Percentiles rank a stretch among this genome's conserved stretches.
These are phyloP conservation scores for Proterorhinus semilunaris DNA, from an alignment of 2,113 vertebrate species.

Conservation along the genomic window DNA sequence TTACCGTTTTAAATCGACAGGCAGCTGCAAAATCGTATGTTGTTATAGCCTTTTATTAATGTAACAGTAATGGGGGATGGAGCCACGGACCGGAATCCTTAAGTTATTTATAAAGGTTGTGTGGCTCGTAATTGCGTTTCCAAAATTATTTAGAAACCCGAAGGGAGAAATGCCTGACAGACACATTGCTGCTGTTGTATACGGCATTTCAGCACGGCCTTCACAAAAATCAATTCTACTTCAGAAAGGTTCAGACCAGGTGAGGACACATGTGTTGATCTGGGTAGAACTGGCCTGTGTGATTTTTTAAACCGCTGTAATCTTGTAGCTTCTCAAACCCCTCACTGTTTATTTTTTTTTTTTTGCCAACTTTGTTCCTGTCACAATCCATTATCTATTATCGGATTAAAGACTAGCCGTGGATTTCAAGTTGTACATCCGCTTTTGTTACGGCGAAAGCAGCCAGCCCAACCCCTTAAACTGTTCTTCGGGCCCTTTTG, in stretches of 20 bases:
- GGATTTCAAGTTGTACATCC: not conserved
- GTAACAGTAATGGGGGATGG: too few species aligned
- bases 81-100: too few species aligned
- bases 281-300: not conserved
- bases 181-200: not conserved
- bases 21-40: too few species aligned
- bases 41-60: too few species aligned
- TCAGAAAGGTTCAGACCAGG: not conserved
- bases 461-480: not conserved
- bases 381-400: conserved; percentile 11
- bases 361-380: not conserved
- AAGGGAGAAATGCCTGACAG: not conserved
- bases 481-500: not conserved
- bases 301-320: too few species aligned
- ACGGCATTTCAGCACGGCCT: not conserved
- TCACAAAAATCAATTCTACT: not conserved
- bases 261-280: not conserved
- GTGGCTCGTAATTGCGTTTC: not conserved
- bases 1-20: too few species aligned
- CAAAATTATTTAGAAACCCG: not conserved
- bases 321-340: not conserved
- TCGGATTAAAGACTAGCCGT: not conserved
- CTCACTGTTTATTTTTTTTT: conserved; percentile 11
- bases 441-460: not conserved
- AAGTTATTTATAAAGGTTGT: too few species aligned